phyloP scores from a whole-genome alignment of 2,888 invertebrate genomes.

The Kryphioiulus occultus region DNA sequence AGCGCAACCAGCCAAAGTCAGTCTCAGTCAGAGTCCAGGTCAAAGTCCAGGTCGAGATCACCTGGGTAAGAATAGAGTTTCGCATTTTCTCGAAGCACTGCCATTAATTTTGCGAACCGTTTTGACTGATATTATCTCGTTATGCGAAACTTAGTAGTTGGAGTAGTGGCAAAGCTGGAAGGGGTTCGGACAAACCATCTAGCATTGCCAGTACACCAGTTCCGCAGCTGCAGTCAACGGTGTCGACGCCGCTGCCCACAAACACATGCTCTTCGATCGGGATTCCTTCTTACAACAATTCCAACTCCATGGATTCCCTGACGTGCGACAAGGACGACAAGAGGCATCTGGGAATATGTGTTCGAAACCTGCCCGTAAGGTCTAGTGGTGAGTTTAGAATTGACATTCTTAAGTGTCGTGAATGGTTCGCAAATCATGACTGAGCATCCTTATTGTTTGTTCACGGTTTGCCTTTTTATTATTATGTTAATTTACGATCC shows the following conservation, averaged over 20 bases:
- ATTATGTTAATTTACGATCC: neutral
- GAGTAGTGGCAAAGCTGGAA: slow-evolving; percentile 55
- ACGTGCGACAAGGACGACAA: slow-evolving; percentile 71
- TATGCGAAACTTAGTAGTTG: slow-evolving; percentile 54
- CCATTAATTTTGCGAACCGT: slow-evolving; percentile 53
- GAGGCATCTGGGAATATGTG: slow-evolving; percentile 87
- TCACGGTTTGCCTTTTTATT: neutral
- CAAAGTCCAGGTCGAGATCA: slow-evolving; percentile 60
- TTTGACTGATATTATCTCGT: neutral
- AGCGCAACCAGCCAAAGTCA: slow-evolving; percentile 62
- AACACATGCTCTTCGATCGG: slow-evolving; percentile 54
- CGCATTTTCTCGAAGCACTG: slow-evolving; percentile 15
- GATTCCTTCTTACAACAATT: slow-evolving; percentile 54
- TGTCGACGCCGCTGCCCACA: slow-evolving; percentile 53
- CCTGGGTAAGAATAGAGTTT: slow-evolving; percentile 54
- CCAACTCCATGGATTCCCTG: slow-evolving; percentile 49
- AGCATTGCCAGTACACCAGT: slow-evolving; percentile 54
- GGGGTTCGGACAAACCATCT: slow-evolving; percentile 55
- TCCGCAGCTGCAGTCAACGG: slow-evolving; percentile 59
- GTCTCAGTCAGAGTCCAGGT: slow-evolving; percentile 62
- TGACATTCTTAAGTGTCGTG: too few relatives aligned
- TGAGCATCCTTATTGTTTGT: too few relatives aligned
- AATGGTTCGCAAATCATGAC: too few relatives aligned
- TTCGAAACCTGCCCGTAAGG: slow-evolving; percentile 85
- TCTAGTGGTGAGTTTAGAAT: slow-evolving; percentile 70